Percentiles rank a stretch among this genome's conserved stretches.
phyloP scores from a whole-genome alignment of 2,797 vertebrate species.

The Xenopus petersii region DNA sequence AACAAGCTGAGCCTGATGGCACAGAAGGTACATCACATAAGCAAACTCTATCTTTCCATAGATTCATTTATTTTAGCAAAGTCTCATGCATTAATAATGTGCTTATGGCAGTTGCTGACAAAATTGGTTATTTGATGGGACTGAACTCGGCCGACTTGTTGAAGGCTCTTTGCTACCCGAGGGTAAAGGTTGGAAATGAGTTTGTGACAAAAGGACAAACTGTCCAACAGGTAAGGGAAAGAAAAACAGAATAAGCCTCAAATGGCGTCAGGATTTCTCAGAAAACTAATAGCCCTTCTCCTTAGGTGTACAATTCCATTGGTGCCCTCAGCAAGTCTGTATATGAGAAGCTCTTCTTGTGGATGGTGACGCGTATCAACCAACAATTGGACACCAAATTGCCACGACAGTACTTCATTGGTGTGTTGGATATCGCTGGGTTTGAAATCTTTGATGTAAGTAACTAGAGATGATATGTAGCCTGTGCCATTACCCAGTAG shows the following conservation, averaged over 20 bases:
- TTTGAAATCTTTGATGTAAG: conserved; percentile 92
- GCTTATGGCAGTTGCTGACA: conserved; percentile 68
- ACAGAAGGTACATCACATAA: conserved; percentile 64
- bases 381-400: conserved; percentile 89
- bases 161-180: conserved; percentile 84
- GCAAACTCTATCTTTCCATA: too few species aligned
- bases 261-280: conserved; percentile 49
- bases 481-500: too few species aligned
- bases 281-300: background rate
- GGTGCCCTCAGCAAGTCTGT: conserved; percentile 78
- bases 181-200: conserved; percentile 85
- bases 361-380: conserved; percentile 92
- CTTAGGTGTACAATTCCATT: conserved; percentile 79
- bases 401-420: conserved; percentile 80
- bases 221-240: conserved; percentile 72
- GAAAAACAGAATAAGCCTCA: conserved; percentile 23
- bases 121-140: conserved; percentile 77
- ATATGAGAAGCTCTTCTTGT: conserved; percentile 90
- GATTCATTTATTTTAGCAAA: background rate
- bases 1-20: conserved; percentile 79
- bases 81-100: too few species aligned
- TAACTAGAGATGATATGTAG: conserved; percentile 28
- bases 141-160: conserved; percentile 86
- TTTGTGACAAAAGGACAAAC: conserved; percentile 84
- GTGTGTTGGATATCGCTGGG: conserved; percentile 89